Percentiles rank a stretch among this genome's conserved stretches.
phyloP scores from a whole-genome alignment of 2,797 vertebrate species.

The Capromys pilorides region DNA sequence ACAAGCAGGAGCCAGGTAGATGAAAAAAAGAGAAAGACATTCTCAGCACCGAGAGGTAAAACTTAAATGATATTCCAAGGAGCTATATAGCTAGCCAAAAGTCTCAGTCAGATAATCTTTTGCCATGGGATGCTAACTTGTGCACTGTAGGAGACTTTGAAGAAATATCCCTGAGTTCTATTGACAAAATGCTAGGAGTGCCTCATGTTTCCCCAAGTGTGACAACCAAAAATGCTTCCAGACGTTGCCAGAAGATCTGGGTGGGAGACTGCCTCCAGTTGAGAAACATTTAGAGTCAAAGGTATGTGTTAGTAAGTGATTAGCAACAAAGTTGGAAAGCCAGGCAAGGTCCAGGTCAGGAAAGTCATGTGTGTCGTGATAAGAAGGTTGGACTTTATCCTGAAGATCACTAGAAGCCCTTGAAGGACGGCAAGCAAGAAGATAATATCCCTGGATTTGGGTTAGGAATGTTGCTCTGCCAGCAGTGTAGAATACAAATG shows the following conservation, averaged over 20 bases:
- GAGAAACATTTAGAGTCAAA: constrained; percentile 75
- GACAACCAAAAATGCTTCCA: constrained; percentile 38
- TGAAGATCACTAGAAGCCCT: constrained; percentile 69
- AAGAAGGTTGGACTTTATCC: constrained; percentile 77
- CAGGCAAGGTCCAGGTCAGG: constrained; percentile 64
- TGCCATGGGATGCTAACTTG: not conserved
- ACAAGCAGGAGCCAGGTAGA: constrained; percentile 43
- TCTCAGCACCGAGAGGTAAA: constrained; percentile 43
- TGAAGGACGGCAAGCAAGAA: constrained; percentile 68
- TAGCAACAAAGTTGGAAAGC: constrained; percentile 59
- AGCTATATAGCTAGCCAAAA: constrained; percentile 31
- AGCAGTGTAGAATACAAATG: constrained; percentile 29
- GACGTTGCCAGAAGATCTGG: constrained; percentile 40
- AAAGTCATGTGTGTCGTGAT: constrained; percentile 68
- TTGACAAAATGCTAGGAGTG: not conserved
- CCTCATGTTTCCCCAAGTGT: constrained; percentile 3
- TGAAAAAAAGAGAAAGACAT: constrained; percentile 37
- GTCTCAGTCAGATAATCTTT: constrained; percentile 31
- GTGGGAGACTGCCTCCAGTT: constrained; percentile 8
- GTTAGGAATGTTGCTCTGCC: constrained; percentile 26
- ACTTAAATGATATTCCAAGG: not conserved
- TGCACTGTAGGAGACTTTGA: not conserved
- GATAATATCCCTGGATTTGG: constrained; percentile 42
- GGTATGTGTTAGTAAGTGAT: constrained; percentile 71
- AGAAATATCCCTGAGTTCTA: not conserved